Percentiles rank a stretch among this genome's conserved stretches.
These are phyloP conservation scores for Ceratothoa steindachneri DNA, from an alignment of 2,888 invertebrate genomes.

Conservation along the genomic window DNA sequence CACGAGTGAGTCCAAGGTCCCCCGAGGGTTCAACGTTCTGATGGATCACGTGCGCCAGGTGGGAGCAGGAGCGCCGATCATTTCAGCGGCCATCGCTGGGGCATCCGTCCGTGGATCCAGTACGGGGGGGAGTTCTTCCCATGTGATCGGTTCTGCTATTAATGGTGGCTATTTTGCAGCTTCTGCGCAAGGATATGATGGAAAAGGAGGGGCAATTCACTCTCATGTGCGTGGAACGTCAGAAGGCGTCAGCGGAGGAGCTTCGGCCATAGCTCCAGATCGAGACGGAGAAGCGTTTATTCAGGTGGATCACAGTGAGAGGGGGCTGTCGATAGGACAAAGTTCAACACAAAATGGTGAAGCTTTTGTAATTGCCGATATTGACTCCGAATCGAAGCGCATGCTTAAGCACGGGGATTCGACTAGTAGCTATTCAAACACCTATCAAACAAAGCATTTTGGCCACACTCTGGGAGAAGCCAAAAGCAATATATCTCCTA, in stretches of 20 bases:
- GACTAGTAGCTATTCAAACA: neutral
- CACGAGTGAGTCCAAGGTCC: neutral
- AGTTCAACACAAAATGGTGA: conserved; percentile 1
- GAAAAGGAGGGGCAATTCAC: neutral
- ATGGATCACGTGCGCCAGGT: neutral
- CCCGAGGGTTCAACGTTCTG: neutral
- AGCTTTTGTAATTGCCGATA: conserved; percentile 4
- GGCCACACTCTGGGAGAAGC: neutral
- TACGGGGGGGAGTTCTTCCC: neutral
- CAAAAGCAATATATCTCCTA: neutral
- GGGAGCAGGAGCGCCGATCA: neutral
- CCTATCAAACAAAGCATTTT: neutral
- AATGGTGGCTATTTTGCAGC: conserved; percentile 1
- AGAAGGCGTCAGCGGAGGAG: neutral
- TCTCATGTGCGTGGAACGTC: neutral
- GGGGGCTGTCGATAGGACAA: neutral
- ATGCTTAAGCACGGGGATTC: neutral
- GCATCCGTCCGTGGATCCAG: neutral
- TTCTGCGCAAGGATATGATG: conserved; percentile 1
- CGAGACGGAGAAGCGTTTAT: conserved; percentile 5
- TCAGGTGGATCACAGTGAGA: neutral
- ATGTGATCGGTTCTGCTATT: neutral
- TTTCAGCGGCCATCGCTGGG: conserved; percentile 1
- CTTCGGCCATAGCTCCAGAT: neutral
- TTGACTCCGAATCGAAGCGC: neutral